phyloP scores from a whole-genome alignment of 2,113 vertebrate species.

The Lasiurus cinereus region DNA sequence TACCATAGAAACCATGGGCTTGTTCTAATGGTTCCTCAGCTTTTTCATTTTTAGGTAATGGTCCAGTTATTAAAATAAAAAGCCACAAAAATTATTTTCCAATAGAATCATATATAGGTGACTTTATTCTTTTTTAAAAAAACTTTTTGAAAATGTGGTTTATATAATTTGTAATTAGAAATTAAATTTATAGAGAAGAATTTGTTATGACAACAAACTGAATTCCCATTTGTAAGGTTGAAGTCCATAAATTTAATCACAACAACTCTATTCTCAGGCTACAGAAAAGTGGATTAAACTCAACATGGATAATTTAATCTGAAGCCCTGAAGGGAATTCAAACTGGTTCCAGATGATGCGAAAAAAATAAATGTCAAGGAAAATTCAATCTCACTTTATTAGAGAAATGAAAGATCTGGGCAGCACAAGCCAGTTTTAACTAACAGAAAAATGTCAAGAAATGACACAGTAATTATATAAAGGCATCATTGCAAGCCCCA shows the following conservation, averaged over 20 bases:
- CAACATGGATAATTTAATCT: constrained; percentile 56
- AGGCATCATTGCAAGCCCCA: not conserved
- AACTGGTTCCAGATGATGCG: not conserved
- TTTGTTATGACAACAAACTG: constrained; percentile 30
- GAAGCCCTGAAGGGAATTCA: constrained; percentile 52
- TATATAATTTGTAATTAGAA: constrained; percentile 46
- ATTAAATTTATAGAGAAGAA: constrained; percentile 53
- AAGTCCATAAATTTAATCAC: constrained; percentile 60
- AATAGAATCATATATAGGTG: not conserved
- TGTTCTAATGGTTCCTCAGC: not conserved
- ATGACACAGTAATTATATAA: not conserved
- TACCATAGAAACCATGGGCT: not conserved
- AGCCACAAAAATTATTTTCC: not conserved
- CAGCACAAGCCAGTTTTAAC: not conserved
- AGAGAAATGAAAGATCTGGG: constrained; percentile 37
- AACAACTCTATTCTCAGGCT: constrained; percentile 21
- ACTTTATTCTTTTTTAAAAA: constrained; percentile 14
- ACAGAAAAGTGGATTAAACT: constrained; percentile 56
- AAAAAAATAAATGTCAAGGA: constrained; percentile 35
- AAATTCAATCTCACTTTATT: constrained; percentile 21
- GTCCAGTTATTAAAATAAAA: not conserved
- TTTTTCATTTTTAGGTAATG: constrained; percentile 50
- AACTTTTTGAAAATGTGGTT: constrained; percentile 43
- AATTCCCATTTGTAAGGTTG: constrained; percentile 21
- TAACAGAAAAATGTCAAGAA: constrained; percentile 18